Evolutionary conservation across 2,113 vertebrate species (phyloP), one percentile per base, ranked within the genome.

Genomic region (Saimiri boliviensis): DNA sequence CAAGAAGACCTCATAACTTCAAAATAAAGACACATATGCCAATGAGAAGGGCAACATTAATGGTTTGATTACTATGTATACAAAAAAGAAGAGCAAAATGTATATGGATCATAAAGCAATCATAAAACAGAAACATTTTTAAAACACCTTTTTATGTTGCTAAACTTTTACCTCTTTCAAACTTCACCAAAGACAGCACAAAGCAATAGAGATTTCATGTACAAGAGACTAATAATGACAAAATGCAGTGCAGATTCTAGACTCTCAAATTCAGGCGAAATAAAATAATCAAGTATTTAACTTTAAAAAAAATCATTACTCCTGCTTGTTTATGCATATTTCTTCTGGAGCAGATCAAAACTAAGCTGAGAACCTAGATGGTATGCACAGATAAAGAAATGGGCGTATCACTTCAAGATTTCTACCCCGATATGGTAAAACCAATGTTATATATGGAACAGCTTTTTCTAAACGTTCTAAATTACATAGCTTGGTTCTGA

Each of bases 291-390:
- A 77, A 77, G 92, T 82, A 79, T 88, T 87, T 84, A 30, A 52
- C 25, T 85, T 91, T 81, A 89, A 81, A 20, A 70, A 84, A 23
- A 70, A 85, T 96, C 85, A 92, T 81, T 89, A 79, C 63, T 89
- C 63, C 68, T 93, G 70, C 45, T 94, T 96, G 76, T 97, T 97
- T 97, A 92, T 88, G 10, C 92, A 95, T 95, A 93, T 93, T 97
- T 98, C 96, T 89, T 88, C 58, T 85, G 93, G 77, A 84, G 84
- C 94, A 94, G 89, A 97, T 96, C 97, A 98, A 96, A 98, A 97
- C 79, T 91, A 94, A 93, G 45, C 90, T 90, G 54, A 89, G 76
- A 94, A 96, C 47, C 73, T 77, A 96, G 96, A 95, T 96, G 81
- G 92, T 82, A 93, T 88, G 68, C 81, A 87, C 80, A 89, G 95